Evolutionary conservation across 2,797 vertebrate species (phyloP), one percentile per base, ranked within the genome.

Genomic region (Ctenosaura bakeri): DNA sequence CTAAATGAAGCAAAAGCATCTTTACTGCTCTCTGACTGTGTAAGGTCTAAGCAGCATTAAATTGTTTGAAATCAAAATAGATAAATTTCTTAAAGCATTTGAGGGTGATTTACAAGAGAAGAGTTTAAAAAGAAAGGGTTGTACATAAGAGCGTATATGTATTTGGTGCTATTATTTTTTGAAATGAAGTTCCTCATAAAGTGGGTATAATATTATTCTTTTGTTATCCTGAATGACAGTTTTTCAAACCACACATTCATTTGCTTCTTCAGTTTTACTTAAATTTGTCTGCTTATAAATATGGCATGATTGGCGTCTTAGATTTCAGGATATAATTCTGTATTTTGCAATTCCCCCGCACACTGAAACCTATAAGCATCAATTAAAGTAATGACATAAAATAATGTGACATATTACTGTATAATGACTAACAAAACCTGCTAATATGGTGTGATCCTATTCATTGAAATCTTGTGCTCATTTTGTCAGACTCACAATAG

Each of bases 1-100:
- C 96, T 97, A 96, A 97, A 97, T 97, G 97, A 97, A 95, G 96
- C 97, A 97, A 96, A 97, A 98, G 98, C 97, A 97, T 98, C 98
- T 97, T 98, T 95, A 95, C 97, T 97, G 97, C 96, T 98, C 97
- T 96, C 94, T 97, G 95, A 97, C 96, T 97, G 96, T 96, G 97
- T 97, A 97, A 97, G 96, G 97, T 94, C 96, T 97, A 95, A 98
- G 92, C 94, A 52, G 91, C 93, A 86, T 95, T 87, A 94, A 93
- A 92, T 96, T 97, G 97, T 97, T 97, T 97, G 94, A 97, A 97
- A 97, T 97, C 96, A 97, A 97, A 97, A 97, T 96, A 97, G 97
- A 96, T 95, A 90, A 93, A 80, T 97, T 95, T 95, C 90, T 95
- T 93, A 95, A 96, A 93, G 96, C 93, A 92, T 96, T 96, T 97